Conservation (phyloP, 2,113 vertebrate genomes). For the Cinclus mexicanus region DNA sequence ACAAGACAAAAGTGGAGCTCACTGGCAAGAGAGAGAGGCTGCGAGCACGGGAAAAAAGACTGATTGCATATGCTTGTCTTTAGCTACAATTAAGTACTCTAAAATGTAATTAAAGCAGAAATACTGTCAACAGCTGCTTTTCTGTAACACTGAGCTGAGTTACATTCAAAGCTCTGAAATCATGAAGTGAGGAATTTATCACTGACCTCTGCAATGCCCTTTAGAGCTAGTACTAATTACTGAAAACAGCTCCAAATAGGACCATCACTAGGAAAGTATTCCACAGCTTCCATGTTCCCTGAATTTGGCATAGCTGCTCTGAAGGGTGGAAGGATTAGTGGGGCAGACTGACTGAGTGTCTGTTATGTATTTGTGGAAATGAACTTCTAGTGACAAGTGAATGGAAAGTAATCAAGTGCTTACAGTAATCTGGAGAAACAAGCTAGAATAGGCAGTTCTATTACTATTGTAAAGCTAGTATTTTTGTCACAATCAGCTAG, state of each 20-base stretch:
- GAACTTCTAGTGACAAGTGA: background rate
- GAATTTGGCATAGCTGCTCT: background rate
- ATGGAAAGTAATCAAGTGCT: background rate
- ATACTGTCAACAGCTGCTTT: slow-evolving; percentile 32
- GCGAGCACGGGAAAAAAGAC: background rate
- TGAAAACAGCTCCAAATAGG: background rate
- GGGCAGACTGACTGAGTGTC: background rate
- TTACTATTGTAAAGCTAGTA: background rate
- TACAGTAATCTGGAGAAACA: background rate
- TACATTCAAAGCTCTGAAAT: background rate
- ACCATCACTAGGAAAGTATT: background rate
- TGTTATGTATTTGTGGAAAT: background rate
- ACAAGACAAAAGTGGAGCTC: background rate
- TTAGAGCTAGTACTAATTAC: background rate
- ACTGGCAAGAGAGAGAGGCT: background rate
- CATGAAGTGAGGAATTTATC: background rate
- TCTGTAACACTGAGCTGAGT: background rate
- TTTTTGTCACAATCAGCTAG: background rate
- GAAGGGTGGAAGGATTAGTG: background rate
- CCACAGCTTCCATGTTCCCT: background rate
- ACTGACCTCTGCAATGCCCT: background rate
- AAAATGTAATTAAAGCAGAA: background rate
- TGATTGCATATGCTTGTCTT: background rate
- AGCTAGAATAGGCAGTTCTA: background rate
- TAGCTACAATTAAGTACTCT: background rate